phyloP scores from a whole-genome alignment of 2,888 invertebrate genomes.

The Rhaphigaster nebulosa region DNA sequence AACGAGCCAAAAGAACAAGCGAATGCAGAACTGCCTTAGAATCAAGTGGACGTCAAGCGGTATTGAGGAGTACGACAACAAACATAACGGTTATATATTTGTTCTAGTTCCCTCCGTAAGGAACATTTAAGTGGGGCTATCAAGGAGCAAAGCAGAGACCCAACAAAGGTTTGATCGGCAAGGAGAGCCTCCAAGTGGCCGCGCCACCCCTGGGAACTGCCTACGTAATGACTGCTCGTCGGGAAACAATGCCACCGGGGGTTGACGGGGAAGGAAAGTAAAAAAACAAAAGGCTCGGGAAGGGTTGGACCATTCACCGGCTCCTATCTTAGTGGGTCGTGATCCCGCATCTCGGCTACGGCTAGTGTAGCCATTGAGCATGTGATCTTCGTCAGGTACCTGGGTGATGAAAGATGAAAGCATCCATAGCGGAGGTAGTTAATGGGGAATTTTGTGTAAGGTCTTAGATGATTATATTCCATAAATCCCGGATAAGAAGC shows the following conservation, averaged over 20 bases:
- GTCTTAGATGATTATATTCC: background rate
- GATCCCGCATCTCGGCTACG: background rate
- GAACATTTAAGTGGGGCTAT: conserved; percentile 41
- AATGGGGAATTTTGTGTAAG: background rate
- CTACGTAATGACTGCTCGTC: conserved; percentile 14
- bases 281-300: conserved; percentile 25
- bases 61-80: conserved; percentile 18
- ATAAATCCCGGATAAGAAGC: background rate
- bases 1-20: conserved; percentile 22
- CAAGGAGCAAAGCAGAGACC: background rate
- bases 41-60: conserved; percentile 32
- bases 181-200: background rate
- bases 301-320: conserved; percentile 26
- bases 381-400: conserved; percentile 11
- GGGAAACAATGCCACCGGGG: conserved; percentile 6
- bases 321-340: conserved; percentile 10
- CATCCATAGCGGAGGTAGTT: background rate
- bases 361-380: conserved; percentile 24
- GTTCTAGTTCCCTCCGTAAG: conserved; percentile 45
- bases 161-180: background rate
- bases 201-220: conserved; percentile 33
- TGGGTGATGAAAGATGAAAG: background rate
- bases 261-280: conserved; percentile 8
- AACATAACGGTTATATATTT: conserved; percentile 49
- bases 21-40: background rate